Evolutionary conservation across 2,113 vertebrate species (phyloP).

Genomic region (Probosciger aterrimus): DNA sequence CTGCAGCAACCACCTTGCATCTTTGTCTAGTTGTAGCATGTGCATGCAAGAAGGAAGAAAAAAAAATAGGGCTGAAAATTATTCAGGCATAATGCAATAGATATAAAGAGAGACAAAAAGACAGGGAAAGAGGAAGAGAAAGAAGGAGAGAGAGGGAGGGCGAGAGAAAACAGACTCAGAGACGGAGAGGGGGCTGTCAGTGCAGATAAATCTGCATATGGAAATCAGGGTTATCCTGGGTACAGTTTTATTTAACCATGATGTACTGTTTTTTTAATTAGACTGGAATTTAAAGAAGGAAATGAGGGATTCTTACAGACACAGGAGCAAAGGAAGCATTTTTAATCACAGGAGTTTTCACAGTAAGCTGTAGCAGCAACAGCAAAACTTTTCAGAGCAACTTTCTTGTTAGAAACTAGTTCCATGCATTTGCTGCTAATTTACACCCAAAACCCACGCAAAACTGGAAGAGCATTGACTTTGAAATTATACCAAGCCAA

Average conservation of each 20-base stretch:
- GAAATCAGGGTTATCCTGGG: conserved; percentile 91
- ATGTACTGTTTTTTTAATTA: conserved; percentile 82
- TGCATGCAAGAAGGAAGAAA: conserved; percentile 55
- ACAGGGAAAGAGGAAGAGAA: conserved; percentile 29
- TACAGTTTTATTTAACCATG: conserved; percentile 86
- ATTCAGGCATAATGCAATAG: conserved; percentile 86
- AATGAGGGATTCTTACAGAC: conserved; percentile 59
- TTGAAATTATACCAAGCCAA: not conserved
- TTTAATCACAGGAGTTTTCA: conserved; percentile 9
- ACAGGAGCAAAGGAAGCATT: conserved; percentile 16
- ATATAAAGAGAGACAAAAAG: conserved; percentile 71
- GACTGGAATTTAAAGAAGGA: conserved; percentile 72
- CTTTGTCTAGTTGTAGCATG: conserved; percentile 70
- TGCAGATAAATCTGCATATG: conserved; percentile 97
- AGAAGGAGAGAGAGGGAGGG: conserved; percentile 66
- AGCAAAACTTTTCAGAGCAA: conserved; percentile 60
- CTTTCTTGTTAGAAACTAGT: conserved; percentile 22
- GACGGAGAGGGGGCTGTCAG: conserved; percentile 80
- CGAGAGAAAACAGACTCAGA: conserved; percentile 60
- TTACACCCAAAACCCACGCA: not conserved
- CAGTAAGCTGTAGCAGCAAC: conserved; percentile 26
- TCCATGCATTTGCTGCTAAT: not conserved
- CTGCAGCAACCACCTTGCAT: conserved; percentile 73
- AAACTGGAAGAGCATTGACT: not conserved
- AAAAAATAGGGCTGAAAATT: conserved; percentile 81